Evolutionary conservation across 2,888 invertebrate species (phyloP).

Genomic region (Unio delphinus): DNA sequence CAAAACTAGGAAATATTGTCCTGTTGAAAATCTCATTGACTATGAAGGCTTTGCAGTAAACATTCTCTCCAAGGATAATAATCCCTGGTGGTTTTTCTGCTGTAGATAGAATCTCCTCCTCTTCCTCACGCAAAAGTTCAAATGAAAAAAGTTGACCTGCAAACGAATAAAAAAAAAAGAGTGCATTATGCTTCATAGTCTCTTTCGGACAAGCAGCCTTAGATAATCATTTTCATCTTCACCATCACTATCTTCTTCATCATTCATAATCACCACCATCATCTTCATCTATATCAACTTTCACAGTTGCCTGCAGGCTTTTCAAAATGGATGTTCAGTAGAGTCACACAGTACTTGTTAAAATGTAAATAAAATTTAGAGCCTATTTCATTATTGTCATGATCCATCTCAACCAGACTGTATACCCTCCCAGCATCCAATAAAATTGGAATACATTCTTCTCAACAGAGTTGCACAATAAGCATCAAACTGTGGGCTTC

Average conservation of each 20-base stretch:
- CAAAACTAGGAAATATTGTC: slow-evolving; percentile 77
- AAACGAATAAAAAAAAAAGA: slow-evolving; percentile 15
- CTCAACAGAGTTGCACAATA: too few relatives aligned
- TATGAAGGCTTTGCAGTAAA: slow-evolving; percentile 80
- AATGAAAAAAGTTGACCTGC: slow-evolving; percentile 58
- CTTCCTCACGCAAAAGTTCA: slow-evolving; percentile 66
- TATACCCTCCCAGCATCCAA: too few relatives aligned
- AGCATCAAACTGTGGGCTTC: too few relatives aligned
- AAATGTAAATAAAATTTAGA: too few relatives aligned
- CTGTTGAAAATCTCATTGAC: slow-evolving; percentile 82
- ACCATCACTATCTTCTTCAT: background rate
- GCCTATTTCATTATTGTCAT: too few relatives aligned
- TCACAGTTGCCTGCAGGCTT: too few relatives aligned
- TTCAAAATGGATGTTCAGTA: too few relatives aligned
- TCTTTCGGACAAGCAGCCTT: background rate
- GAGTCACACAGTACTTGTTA: too few relatives aligned
- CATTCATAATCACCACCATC: background rate
- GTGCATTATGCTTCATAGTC: background rate
- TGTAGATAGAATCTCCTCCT: slow-evolving; percentile 63
- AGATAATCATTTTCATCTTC: background rate
- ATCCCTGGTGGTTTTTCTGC: slow-evolving; percentile 78
- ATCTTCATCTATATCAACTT: background rate
- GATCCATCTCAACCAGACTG: too few relatives aligned
- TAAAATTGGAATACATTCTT: too few relatives aligned
- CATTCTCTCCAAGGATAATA: slow-evolving; percentile 82